Percentiles rank a stretch among this genome's conserved stretches.
Evolutionary conservation across 2,888 invertebrate genomes (phyloP).

Genomic region (Metacarcinus magister): DNA sequence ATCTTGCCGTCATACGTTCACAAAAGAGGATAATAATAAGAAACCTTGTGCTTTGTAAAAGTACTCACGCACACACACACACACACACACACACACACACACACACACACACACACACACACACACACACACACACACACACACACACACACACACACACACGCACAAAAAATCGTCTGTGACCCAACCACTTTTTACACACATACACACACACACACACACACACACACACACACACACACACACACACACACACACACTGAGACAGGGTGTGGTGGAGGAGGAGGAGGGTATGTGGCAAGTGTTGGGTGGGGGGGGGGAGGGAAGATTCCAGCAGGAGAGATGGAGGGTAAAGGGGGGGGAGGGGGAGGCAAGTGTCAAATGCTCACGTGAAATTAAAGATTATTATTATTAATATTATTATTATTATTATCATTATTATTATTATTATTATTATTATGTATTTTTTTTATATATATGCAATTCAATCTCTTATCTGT

Average conservation of each 20-base stretch:
- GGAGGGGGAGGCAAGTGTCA: background rate
- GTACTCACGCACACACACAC: background rate
- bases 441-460: background rate
- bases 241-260: conserved; percentile 10
- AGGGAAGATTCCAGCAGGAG: background rate
- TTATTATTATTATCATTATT: background rate
- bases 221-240: conserved; percentile 45
- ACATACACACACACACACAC: conserved; percentile 45
- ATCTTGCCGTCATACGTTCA: background rate
- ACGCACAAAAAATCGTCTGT: background rate
- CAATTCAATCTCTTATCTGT: background rate
- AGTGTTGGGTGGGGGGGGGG: background rate
- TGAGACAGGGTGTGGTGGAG: background rate
- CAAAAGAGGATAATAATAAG: too few relatives aligned
- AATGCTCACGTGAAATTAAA: background rate
- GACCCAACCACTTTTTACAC: conserved; percentile 30
- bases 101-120: conserved; percentile 57
- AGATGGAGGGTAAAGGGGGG: background rate
- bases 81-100: conserved; percentile 32
- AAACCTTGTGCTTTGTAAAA: too few relatives aligned
- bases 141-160: conserved; percentile 54
- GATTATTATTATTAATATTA: too few relatives aligned
- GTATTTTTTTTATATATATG: background rate
- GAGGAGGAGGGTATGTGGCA: background rate
- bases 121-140: conserved; percentile 61